A percentile compares a stretch with the other conserved stretches of the same genome.
phyloP scores from a whole-genome alignment of 2,888 invertebrate genomes.

The Netelia virgata region DNA sequence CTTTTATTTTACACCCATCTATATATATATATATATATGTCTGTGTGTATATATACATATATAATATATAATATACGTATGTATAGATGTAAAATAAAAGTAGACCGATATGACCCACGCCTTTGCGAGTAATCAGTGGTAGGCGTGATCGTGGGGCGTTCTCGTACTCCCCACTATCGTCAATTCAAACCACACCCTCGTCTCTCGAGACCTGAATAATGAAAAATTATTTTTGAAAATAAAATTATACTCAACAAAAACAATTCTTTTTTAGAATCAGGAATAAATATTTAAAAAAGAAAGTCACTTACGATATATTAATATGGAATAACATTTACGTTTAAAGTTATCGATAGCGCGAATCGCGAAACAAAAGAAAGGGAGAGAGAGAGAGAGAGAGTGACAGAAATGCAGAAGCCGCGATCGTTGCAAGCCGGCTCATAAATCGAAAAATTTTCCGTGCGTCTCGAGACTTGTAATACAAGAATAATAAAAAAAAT shows the following conservation, averaged over 20 bases:
- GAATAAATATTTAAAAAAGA: too few relatives aligned
- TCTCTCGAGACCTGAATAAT: neutral
- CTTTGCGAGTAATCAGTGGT: slow-evolving; percentile 69
- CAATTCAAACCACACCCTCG: slow-evolving; percentile 52
- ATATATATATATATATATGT: neutral
- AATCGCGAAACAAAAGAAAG: slow-evolving; percentile 6
- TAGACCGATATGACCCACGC: slow-evolving; percentile 44
- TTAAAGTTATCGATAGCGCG: slow-evolving; percentile 13
- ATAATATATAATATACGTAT: neutral
- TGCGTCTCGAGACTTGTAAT: slow-evolving; percentile 56
- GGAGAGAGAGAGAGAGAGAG: neutral
- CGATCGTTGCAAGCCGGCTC: slow-evolving; percentile 52
- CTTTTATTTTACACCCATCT: neutral
- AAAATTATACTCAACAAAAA: neutral
- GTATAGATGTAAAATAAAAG: neutral
- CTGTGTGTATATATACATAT: too few relatives aligned
- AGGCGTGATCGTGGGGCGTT: slow-evolving; percentile 78
- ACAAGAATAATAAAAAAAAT: slow-evolving; percentile 25
- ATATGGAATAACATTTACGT: neutral
- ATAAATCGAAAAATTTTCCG: slow-evolving; percentile 76
- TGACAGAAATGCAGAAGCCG: slow-evolving; percentile 26
- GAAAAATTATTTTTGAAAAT: neutral
- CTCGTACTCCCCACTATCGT: slow-evolving; percentile 73
- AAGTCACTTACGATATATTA: too few relatives aligned
- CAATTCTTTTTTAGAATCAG: too few relatives aligned